A percentile compares a stretch with the other conserved stretches of the same genome.
These are phyloP conservation scores for Holothuria scabra DNA, from an alignment of 53 echinoderm and acorn worm species.

Conservation along the genomic window DNA sequence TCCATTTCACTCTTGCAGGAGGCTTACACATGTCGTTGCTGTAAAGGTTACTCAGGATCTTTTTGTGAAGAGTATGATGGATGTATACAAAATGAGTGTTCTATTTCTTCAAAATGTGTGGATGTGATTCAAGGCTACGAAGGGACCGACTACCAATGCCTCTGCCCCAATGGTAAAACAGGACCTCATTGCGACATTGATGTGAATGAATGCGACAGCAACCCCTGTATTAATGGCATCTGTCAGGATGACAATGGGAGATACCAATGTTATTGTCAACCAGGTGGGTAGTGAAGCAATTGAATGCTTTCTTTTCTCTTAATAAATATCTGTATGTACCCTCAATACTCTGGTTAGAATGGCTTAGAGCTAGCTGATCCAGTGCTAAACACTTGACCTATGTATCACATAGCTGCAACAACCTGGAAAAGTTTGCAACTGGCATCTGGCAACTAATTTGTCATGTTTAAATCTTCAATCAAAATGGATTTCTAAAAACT, in stretches of 20 bases:
- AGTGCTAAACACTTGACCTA: too few relatives aligned
- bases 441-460: too few relatives aligned
- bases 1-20: conserved; percentile 37
- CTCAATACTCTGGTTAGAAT: too few relatives aligned
- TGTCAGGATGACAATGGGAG: conserved; percentile 80
- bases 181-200: conserved; percentile 88
- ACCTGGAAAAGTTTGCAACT: too few relatives aligned
- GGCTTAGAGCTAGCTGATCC: too few relatives aligned
- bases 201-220: conserved; percentile 88
- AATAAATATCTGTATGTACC: too few relatives aligned
- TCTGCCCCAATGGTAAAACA: conserved; percentile 79
- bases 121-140: conserved; percentile 83
- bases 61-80: conserved; percentile 86
- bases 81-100: conserved; percentile 73
- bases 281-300: conserved; percentile 57
- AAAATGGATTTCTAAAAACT: too few relatives aligned
- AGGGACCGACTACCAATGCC: conserved; percentile 80
- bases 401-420: too few relatives aligned
- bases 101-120: conserved; percentile 76
- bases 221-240: conserved; percentile 81
- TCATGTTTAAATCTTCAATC: too few relatives aligned
- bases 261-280: conserved; percentile 98
- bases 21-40: conserved; percentile 80
- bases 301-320: too few relatives aligned
- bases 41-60: conserved; percentile 71